Evolutionary conservation across 2,797 vertebrate genomes (phyloP).

Genomic region (Varecia variegata): DNA sequence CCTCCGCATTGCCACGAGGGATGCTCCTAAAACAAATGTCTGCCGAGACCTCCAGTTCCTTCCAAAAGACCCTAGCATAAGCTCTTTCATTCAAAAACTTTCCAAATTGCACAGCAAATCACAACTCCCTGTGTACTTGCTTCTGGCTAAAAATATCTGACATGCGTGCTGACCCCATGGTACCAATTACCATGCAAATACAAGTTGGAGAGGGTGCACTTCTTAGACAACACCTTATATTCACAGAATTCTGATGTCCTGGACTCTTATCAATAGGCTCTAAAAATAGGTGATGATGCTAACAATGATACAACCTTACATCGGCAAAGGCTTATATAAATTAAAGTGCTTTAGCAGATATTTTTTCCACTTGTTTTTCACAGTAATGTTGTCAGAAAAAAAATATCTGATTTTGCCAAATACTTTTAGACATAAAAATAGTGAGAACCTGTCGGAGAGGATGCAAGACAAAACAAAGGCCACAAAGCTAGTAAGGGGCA

Average conservation of each 20-base stretch:
- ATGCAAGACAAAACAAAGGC: neutral
- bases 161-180: neutral
- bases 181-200: neutral
- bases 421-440: neutral
- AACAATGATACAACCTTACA: neutral
- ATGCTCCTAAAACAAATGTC: slow-evolving; percentile 6
- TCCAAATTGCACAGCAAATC: slow-evolving; percentile 28
- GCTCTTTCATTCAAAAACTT: slow-evolving; percentile 20
- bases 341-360: neutral
- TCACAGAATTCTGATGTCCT: neutral
- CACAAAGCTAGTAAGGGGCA: neutral
- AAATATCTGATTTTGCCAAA: neutral
- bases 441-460: neutral
- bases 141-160: slow-evolving; percentile 25
- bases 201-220: neutral
- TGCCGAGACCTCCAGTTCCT: slow-evolving; percentile 14
- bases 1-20: neutral
- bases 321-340: slow-evolving; percentile 2
- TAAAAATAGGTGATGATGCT: neutral
- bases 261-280: neutral
- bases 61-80: slow-evolving; percentile 17
- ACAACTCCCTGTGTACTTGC: neutral
- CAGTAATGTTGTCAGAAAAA: neutral
- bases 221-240: neutral
- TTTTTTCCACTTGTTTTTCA: slow-evolving; percentile 24